Evolutionary conservation across 2,797 vertebrate species (phyloP).

Genomic region (Chelon labrosus): DNA sequence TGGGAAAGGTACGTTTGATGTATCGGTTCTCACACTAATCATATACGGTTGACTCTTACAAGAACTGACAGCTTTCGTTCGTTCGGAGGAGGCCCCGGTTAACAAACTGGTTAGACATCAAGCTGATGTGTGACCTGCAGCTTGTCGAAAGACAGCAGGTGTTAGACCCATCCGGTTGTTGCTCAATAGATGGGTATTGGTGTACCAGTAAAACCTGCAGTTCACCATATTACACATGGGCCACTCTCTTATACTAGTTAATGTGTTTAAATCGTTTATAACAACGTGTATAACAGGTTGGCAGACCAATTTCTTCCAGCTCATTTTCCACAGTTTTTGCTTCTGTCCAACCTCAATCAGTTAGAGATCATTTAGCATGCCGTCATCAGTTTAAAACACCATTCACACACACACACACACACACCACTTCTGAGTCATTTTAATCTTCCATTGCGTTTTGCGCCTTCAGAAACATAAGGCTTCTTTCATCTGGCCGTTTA

Average conservation of each 20-base stretch:
- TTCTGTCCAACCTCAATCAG: background rate
- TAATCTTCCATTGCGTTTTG: background rate
- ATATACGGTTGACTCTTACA: too few relatives aligned
- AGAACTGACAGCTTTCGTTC: background rate
- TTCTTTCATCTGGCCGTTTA: background rate
- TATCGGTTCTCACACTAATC: background rate
- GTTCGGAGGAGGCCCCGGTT: slow-evolving; percentile 26
- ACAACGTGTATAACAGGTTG: slow-evolving; percentile 5
- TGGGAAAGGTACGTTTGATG: slow-evolving; percentile 92
- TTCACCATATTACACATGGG: background rate
- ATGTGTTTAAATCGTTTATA: too few relatives aligned
- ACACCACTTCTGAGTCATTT: background rate
- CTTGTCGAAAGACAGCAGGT: slow-evolving; percentile 42
- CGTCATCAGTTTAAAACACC: slow-evolving; percentile 11
- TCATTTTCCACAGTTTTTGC: background rate
- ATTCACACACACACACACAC: slow-evolving; percentile 3
- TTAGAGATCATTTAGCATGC: background rate
- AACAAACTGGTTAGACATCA: background rate
- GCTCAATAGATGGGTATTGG: background rate
- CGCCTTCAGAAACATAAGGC: background rate
- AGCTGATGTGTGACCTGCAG: slow-evolving; percentile 21
- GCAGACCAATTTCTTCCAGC: background rate
- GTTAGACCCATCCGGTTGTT: slow-evolving; percentile 4
- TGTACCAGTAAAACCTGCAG: background rate
- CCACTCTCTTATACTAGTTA: too few relatives aligned